Conservation (phyloP, 1,140 invertebrate genomes). For the Mercenaria mercenaria region DNA sequence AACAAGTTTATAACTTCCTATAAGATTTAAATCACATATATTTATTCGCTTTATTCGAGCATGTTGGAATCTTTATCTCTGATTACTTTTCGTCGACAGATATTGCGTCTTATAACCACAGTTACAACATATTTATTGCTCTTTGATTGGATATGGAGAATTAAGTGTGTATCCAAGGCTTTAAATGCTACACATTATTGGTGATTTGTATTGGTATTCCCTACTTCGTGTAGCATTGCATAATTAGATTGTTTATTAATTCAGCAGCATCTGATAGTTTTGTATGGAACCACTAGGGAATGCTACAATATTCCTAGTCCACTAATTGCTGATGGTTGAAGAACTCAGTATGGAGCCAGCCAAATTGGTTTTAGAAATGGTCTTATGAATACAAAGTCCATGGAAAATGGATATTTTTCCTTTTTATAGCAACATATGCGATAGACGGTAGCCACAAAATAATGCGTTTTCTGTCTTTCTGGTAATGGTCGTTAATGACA, state of each 20-base stretch:
- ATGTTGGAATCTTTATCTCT: neutral
- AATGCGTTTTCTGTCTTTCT: neutral
- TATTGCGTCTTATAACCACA: neutral
- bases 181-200: neutral
- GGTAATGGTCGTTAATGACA: neutral
- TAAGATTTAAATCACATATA: neutral
- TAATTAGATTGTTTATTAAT: conserved; percentile 24
- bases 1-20: neutral
- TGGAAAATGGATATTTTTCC: neutral
- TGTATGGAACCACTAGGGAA: neutral
- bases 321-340: neutral
- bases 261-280: neutral
- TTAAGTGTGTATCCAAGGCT: neutral
- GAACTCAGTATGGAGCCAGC: neutral
- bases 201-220: neutral
- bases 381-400: neutral
- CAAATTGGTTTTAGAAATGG: neutral
- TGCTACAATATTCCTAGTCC: neutral
- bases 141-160: neutral
- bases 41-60: neutral
- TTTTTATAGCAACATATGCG: neutral
- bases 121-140: neutral
- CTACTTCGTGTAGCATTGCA: neutral
- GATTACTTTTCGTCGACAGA: neutral
- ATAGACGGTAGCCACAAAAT: neutral